Percentiles rank a stretch among this genome's conserved stretches.
Conservation (phyloP, 1,140 invertebrate species). For the Trichogramma pretiosum region DNA sequence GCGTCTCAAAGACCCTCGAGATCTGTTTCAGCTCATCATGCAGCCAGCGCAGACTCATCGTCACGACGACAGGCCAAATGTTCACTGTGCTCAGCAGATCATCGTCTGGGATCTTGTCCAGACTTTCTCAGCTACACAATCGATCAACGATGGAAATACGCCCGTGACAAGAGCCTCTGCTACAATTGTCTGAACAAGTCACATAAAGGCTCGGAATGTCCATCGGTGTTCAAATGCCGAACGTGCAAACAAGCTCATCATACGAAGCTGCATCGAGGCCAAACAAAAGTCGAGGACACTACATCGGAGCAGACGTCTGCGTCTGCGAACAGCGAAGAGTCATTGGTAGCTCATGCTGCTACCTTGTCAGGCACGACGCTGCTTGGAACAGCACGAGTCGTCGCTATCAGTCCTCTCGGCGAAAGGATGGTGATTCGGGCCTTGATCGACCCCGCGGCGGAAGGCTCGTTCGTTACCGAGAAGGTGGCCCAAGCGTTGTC, state of each 20-base stretch:
- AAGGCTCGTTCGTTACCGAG: neutral
- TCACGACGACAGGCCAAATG: neutral
- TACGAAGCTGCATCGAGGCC: neutral
- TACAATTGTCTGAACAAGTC: too few relatives aligned
- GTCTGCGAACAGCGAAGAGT: neutral
- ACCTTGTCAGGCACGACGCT: neutral
- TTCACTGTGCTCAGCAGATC: neutral
- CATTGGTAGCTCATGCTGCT: neutral
- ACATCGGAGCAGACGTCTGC: neutral
- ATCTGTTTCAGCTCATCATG: too few relatives aligned
- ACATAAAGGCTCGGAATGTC: too few relatives aligned
- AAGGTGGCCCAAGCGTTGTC: neutral
- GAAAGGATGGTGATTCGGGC: neutral
- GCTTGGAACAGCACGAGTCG: neutral
- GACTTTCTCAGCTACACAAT: neutral
- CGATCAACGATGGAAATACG: too few relatives aligned
- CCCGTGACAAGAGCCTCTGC: too few relatives aligned
- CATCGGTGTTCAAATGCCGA: too few relatives aligned
- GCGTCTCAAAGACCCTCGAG: neutral
- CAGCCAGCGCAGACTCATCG: neutral
- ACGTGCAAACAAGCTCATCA: too few relatives aligned
- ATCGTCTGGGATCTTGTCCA: too few relatives aligned
- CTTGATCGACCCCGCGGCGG: neutral
- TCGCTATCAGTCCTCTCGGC: neutral
- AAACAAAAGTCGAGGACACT: neutral